Evolutionary conservation across 92 coral and sea anemone species (phyloP).

Genomic region (Porites evermanni): DNA sequence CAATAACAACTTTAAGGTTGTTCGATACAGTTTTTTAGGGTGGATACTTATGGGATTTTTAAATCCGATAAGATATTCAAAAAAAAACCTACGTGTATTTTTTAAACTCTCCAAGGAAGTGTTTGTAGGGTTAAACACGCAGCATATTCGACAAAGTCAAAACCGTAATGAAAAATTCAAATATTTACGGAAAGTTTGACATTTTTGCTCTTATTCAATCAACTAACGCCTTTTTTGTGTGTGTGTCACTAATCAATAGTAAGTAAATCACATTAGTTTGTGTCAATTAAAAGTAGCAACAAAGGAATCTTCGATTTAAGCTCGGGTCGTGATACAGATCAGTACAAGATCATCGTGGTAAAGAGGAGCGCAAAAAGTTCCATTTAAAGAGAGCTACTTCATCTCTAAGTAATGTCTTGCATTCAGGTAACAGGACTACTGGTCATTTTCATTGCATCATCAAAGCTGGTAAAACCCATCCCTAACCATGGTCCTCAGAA

Average conservation of each 20-base stretch:
- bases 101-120: no score
- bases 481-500: constrained; percentile 58
- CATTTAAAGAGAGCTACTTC: not conserved
- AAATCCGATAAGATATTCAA: no score
- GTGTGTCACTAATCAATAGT: not conserved
- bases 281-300: constrained; percentile 1
- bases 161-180: not conserved
- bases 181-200: not conserved
- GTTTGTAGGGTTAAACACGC: no score
- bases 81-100: no score
- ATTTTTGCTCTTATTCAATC: not conserved
- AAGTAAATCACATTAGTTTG: not conserved
- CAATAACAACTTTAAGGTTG: no score
- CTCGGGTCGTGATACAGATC: not conserved
- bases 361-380: not conserved
- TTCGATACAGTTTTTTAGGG: no score
- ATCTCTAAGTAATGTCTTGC: not conserved
- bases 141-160: not conserved
- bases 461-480: not conserved
- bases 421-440: not conserved
- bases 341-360: no score
- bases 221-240: not conserved
- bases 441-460: not conserved
- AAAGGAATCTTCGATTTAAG: not conserved
- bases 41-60: no score